Evolutionary conservation across 2,113 vertebrate species (phyloP).

Genomic region (Scortum barcoo): DNA sequence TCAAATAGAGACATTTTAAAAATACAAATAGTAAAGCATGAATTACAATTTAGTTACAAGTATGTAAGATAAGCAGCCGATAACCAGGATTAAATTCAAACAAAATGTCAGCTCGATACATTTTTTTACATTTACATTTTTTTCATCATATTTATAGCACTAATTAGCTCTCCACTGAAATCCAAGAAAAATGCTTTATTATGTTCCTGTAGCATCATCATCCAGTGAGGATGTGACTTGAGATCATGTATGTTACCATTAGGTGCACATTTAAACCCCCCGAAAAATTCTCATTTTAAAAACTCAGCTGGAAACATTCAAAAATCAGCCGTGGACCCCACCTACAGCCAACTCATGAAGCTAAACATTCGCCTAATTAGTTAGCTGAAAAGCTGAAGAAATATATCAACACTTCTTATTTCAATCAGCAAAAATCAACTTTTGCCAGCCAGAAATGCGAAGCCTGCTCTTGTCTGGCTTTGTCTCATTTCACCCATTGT

Average conservation of each 20-base stretch:
- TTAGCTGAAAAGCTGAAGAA: no score
- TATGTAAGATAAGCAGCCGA: neutral
- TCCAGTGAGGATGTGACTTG: neutral
- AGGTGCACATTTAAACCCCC: neutral
- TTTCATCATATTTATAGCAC: neutral
- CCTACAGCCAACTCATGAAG: neutral
- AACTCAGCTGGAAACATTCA: neutral
- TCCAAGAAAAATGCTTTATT: neutral
- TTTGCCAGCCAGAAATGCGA: neutral
- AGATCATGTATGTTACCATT: neutral
- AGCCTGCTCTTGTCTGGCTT: neutral
- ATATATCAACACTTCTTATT: neutral
- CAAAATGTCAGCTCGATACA: neutral
- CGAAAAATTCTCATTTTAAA: neutral
- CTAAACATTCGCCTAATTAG: neutral
- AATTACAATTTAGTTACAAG: no score
- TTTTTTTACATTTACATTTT: neutral
- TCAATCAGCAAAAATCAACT: neutral
- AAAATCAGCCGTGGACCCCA: neutral
- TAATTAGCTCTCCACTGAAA: neutral
- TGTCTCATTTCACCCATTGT: neutral
- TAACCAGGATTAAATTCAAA: neutral
- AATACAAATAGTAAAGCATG: neutral
- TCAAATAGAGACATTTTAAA: neutral
- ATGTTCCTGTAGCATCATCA: neutral